Evolutionary conservation across 2,113 vertebrate genomes (phyloP).

Genomic region (Dicrurus megarhynchus): DNA sequence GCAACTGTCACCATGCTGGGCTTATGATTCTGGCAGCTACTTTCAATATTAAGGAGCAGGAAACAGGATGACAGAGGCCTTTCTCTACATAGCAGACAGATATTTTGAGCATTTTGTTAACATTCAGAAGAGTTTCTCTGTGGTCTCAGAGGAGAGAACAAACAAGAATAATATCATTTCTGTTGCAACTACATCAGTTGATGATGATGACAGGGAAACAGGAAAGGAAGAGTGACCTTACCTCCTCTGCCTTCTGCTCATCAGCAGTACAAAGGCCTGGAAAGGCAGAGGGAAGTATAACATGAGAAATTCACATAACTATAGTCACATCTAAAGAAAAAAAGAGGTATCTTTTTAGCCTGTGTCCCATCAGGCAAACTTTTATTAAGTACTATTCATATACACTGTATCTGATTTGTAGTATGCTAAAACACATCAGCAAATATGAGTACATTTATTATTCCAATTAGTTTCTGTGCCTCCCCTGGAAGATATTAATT

Average conservation of each 20-base stretch:
- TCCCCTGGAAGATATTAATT: slow-evolving; percentile 11
- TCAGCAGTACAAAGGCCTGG: background rate
- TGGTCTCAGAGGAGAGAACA: background rate
- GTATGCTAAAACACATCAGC: background rate
- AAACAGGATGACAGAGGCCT: slow-evolving; percentile 7
- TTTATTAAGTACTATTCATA: background rate
- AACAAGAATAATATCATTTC: background rate
- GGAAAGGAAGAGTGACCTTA: slow-evolving; percentile 3
- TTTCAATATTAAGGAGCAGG: background rate
- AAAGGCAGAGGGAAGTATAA: background rate
- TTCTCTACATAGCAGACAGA: background rate
- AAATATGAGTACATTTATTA: background rate
- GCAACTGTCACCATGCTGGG: background rate
- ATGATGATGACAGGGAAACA: background rate
- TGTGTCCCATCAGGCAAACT: background rate
- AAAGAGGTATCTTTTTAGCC: background rate
- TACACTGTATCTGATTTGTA: background rate
- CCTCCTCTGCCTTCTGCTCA: slow-evolving; percentile 19
- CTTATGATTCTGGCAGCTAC: background rate
- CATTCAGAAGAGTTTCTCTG: slow-evolving; percentile 5
- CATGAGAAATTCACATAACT: background rate
- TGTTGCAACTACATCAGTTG: background rate
- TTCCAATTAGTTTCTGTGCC: background rate
- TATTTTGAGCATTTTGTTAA: background rate
- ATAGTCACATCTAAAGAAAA: background rate